Evolutionary conservation across 2,888 invertebrate species (phyloP), one percentile per base, ranked within the genome.

Genomic region (Drosophila cyrtoloma): DNA sequence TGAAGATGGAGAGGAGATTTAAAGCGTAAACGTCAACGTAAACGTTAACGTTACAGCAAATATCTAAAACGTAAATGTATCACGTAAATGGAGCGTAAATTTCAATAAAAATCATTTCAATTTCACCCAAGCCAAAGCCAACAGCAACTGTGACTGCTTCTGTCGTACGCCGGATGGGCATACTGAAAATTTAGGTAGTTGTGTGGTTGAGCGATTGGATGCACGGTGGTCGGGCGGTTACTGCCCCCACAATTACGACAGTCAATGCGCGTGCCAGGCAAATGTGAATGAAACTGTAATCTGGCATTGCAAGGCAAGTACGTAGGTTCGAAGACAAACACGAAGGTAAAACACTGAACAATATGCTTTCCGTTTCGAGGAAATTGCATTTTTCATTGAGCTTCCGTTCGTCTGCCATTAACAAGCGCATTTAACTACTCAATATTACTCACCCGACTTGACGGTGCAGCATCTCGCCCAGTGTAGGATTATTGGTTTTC

Each of bases 391-490:
- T 86, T 86, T 75, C 75, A 59, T 63, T 56, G 65, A 67, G 56
- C 59, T 71, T 81, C 77, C 80, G 69, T 56, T 66, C 59, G 58
- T 65, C 62, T 65, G 63, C 59, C 61, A 67, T 81, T 74, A 73
- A 65, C 61, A 73, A 72, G 61, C 47, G 22, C 55, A 71, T 56
- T 66, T 51, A 71, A 67, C 69, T 59, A 71, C 57, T 74, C 56
- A 62, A 62, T 74, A 77, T 57, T 32, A 87, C 94, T 93, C 86
- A 95, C 94, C 94, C 93, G 53, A 93, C 83, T 78, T 91, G 90
- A 44, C 94, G 91, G 67, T 93, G 95, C 89, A 96, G 95, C 93
- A 97, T 93, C 84, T 96, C 95, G 0, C 95, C 96, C 70, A 97
- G 94, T 5, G 95, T 96, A 0, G 97, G 97, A 92, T 96, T 96